Conservation (phyloP, 2,113 vertebrate genomes). For the Heterochromis multidens region DNA sequence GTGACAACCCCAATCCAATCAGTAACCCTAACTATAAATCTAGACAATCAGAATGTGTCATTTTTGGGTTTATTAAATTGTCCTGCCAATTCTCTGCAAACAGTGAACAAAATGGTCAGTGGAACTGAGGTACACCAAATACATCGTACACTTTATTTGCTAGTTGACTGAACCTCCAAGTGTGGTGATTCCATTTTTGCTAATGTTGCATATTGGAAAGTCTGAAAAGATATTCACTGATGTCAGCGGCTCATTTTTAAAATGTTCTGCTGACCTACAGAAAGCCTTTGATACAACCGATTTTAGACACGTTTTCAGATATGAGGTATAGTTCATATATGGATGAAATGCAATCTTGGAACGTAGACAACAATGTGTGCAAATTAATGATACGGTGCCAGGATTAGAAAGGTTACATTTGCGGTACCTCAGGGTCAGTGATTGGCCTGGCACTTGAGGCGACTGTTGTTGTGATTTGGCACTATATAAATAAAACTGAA, state of each 20-base stretch:
- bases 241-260: neutral
- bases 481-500: no score
- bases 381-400: neutral
- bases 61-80: neutral
- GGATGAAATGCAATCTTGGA: fast-evolving
- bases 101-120: neutral
- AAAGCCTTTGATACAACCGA: neutral
- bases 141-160: fast-evolving
- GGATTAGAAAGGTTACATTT: no score
- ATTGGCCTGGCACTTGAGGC: no score
- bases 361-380: neutral
- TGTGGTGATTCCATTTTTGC: neutral
- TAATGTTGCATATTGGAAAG: neutral
- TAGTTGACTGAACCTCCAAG: neutral
- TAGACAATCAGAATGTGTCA: neutral
- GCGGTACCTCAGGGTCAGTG: no score
- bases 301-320: neutral
- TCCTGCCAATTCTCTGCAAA: neutral
- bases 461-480: no score
- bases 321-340: neutral
- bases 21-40: neutral
- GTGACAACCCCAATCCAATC: neutral
- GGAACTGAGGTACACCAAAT: neutral
- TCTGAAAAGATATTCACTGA: fast-evolving
- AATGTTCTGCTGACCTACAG: neutral